Evolutionary conservation across 2,888 invertebrate genomes (phyloP).

Genomic region (Clepsis dumicolana): DNA sequence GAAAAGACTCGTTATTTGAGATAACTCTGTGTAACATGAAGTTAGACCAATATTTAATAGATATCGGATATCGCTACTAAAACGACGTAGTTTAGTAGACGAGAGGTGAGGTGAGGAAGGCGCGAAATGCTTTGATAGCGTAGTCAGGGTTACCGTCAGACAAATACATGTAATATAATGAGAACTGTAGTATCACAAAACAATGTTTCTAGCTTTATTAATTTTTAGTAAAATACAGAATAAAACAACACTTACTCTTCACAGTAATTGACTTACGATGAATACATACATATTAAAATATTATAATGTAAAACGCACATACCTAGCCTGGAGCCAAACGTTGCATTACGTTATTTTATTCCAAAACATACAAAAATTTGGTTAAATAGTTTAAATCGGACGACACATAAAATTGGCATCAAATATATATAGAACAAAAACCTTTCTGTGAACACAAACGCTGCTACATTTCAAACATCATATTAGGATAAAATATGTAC

Average conservation of each 20-base stretch:
- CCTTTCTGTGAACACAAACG: constrained; percentile 23
- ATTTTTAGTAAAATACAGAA: constrained; percentile 42
- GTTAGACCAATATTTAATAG: too few species aligned
- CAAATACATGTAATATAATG: background rate
- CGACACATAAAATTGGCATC: constrained; percentile 35
- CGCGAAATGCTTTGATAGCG: too few species aligned
- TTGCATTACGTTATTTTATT: constrained; percentile 9
- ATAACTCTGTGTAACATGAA: too few species aligned
- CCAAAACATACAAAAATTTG: constrained; percentile 33
- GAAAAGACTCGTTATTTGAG: too few species aligned
- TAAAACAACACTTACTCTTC: constrained; percentile 44
- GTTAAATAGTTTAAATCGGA: constrained; percentile 27
- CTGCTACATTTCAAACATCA: constrained; percentile 22
- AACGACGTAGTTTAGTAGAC: too few species aligned
- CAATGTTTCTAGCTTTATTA: constrained; percentile 30
- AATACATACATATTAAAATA: constrained; percentile 39
- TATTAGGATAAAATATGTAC: constrained; percentile 24
- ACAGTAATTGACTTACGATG: constrained; percentile 44
- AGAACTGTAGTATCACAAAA: background rate
- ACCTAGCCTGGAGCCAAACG: constrained; percentile 23
- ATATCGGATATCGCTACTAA: too few species aligned
- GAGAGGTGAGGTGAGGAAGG: too few species aligned
- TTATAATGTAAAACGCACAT: constrained; percentile 33
- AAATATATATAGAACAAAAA: constrained; percentile 21
- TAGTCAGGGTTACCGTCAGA: too few species aligned